These are phyloP conservation scores for Protomyctophum bolini DNA, from an alignment of 2,113 vertebrate genomes.

Conservation along the genomic window DNA sequence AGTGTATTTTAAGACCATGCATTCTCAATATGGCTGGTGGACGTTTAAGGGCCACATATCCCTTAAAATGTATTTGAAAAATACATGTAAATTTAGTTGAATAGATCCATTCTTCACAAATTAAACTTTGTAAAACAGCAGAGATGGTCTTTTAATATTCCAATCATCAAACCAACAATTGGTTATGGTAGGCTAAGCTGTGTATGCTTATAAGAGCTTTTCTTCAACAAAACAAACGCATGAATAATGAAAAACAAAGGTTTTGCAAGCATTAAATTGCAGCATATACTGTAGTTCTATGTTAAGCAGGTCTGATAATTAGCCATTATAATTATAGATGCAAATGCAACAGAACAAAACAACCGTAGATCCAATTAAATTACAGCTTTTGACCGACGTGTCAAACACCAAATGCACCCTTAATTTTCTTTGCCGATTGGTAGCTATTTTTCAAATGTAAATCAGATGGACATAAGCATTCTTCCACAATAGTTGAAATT, in stretches of 20 bases:
- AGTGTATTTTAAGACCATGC: slow-evolving; percentile 18
- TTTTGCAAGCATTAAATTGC: slow-evolving; percentile 9
- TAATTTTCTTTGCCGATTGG: background rate
- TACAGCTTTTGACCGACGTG: slow-evolving; percentile 7
- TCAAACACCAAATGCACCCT: slow-evolving; percentile 5
- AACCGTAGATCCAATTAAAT: slow-evolving; percentile 8
- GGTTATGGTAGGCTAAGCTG: slow-evolving; percentile 11
- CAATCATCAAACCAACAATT: background rate
- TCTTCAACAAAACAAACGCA: background rate
- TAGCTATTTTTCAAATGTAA: background rate
- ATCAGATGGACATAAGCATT: background rate
- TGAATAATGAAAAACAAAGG: background rate
- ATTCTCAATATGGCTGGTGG: slow-evolving; percentile 1
- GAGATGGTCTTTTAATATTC: background rate
- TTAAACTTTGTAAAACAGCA: slow-evolving; percentile 8
- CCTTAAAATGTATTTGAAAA: slow-evolving; percentile 4
- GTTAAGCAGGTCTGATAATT: slow-evolving; percentile 8
- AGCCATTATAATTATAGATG: slow-evolving; percentile 9
- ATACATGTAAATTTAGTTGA: background rate
- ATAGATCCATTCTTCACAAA: background rate
- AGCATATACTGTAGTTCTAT: slow-evolving; percentile 8
- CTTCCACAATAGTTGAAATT: background rate
- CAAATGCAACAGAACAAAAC: slow-evolving; percentile 22
- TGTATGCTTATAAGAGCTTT: background rate
- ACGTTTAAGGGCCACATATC: background rate